phyloP scores from a whole-genome alignment of 2,888 invertebrate species.

The Hydriomena furcata region DNA sequence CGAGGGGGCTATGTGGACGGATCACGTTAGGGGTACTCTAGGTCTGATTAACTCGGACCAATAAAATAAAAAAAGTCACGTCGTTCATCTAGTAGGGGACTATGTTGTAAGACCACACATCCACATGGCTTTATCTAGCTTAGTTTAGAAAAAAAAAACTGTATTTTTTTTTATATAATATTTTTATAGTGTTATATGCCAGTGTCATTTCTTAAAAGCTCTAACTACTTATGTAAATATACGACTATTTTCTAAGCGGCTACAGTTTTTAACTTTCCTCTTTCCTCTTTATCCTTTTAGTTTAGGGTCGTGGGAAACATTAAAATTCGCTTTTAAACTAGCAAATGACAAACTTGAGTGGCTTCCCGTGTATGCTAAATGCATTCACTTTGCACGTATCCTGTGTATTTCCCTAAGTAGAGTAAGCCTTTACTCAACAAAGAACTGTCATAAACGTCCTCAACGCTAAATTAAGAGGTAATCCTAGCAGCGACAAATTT shows the following conservation, averaged over 20 bases:
- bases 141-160: no score
- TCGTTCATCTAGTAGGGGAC: no score
- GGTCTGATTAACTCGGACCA: no score
- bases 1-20: no score
- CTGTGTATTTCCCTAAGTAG: slow-evolving; percentile 12
- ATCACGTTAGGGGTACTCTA: no score
- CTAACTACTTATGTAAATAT: neutral
- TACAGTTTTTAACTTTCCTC: slow-evolving; percentile 15
- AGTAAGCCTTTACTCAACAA: slow-evolving; percentile 16
- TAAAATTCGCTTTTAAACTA: slow-evolving; percentile 28
- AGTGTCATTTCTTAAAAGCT: neutral
- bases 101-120: no score
- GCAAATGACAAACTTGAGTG: slow-evolving; percentile 26
- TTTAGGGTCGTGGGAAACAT: slow-evolving; percentile 29
- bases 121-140: no score
- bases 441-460: slow-evolving; percentile 19
- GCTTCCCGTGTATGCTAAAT: slow-evolving; percentile 34
- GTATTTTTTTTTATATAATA: no score
- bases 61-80: no score
- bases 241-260: slow-evolving; percentile 6
- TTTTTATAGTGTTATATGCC: no score
- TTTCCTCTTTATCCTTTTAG: slow-evolving; percentile 18
- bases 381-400: slow-evolving; percentile 28
- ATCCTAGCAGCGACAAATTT: no score
- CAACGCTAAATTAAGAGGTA: neutral